These are phyloP conservation scores for Pterostichus niger DNA, from an alignment of 2,888 invertebrate species.

Conservation along the genomic window DNA sequence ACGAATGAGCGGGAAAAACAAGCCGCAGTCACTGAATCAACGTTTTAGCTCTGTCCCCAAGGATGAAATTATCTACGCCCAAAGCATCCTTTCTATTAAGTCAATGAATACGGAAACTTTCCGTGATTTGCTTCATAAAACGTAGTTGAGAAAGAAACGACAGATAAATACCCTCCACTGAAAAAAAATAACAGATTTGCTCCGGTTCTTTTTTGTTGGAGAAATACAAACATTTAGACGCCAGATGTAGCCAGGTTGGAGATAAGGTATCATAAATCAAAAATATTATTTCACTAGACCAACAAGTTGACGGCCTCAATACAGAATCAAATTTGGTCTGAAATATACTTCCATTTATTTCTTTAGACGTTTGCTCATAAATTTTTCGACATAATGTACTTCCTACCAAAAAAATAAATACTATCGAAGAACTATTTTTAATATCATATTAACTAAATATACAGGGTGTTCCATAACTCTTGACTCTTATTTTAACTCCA, in stretches of 20 bases:
- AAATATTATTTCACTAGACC: conserved; percentile 37
- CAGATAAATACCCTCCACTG: conserved; percentile 12
- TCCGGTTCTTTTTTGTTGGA: conserved; percentile 3
- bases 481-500: too few relatives aligned
- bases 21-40: conserved; percentile 24
- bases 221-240: conserved; percentile 36
- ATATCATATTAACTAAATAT: neutral
- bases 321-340: conserved; percentile 32
- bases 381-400: conserved; percentile 21
- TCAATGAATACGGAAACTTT: conserved; percentile 32
- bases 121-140: conserved; percentile 18
- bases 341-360: conserved; percentile 26
- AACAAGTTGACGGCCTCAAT: conserved; percentile 42
- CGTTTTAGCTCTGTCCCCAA: conserved; percentile 1
- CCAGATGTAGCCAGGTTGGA: neutral
- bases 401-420: neutral
- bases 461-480: too few relatives aligned
- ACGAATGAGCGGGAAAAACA: conserved; percentile 36
- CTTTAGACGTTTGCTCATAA: neutral
- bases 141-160: conserved; percentile 11
- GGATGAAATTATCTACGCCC: conserved; percentile 25
- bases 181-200: conserved; percentile 10
- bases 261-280: conserved; percentile 33
- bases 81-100: conserved; percentile 26
- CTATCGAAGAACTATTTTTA: neutral